These are phyloP conservation scores for Melolontha melolontha DNA, from an alignment of 2,888 invertebrate genomes.

Conservation along the genomic window DNA sequence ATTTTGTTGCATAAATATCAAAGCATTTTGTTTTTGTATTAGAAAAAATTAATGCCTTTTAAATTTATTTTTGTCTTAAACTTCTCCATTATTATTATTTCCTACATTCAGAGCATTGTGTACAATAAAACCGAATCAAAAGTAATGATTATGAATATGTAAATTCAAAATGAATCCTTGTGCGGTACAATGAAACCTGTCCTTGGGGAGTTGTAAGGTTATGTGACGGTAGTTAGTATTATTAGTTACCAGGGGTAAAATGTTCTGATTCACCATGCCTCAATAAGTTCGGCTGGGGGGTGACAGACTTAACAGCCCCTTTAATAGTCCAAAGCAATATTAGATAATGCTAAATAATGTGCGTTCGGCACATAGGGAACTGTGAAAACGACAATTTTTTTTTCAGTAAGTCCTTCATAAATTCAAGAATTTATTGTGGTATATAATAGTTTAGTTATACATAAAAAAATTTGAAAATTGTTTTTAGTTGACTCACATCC, in stretches of 20 bases:
- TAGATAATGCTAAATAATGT: slow-evolving; percentile 40
- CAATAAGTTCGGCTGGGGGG: slow-evolving; percentile 10
- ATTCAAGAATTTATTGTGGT: too few species aligned
- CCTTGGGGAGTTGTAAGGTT: slow-evolving; percentile 25
- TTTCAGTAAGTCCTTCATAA: too few species aligned
- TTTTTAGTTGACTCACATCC: too few species aligned
- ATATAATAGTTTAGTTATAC: too few species aligned
- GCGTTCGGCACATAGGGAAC: too few species aligned
- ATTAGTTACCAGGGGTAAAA: slow-evolving; percentile 25
- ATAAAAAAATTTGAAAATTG: too few species aligned
- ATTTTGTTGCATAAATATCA: too few species aligned
- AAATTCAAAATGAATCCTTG: slow-evolving; percentile 26
- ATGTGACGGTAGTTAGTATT: slow-evolving; percentile 31
- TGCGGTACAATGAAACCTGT: slow-evolving; percentile 23
- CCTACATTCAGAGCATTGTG: neutral
- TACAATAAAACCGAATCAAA: slow-evolving; percentile 15
- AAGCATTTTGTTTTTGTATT: too few species aligned
- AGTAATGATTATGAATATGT: slow-evolving; percentile 33
- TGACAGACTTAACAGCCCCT: slow-evolving; percentile 4
- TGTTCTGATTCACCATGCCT: slow-evolving; percentile 25
- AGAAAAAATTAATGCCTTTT: too few species aligned
- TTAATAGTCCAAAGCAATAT: slow-evolving; percentile 20
- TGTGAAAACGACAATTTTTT: too few species aligned
- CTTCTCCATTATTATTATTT: neutral
- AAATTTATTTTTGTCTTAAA: too few species aligned